Base-by-base conservation (phyloP, 2,888 invertebrate species). In the Fabriciana adippe region DNA sequence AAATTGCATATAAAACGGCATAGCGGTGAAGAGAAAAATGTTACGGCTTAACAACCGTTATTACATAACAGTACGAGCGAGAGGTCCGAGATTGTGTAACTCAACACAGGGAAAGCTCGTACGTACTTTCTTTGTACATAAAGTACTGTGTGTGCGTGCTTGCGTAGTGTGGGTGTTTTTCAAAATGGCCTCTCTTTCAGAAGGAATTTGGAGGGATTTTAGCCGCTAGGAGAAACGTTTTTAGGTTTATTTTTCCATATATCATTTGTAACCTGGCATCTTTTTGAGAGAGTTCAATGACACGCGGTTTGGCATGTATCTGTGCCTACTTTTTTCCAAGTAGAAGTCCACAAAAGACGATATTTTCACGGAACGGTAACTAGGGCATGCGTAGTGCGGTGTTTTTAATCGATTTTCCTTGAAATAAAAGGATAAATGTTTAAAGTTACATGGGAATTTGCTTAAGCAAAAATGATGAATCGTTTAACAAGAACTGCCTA, bases 11-110 rank as follows among this genome's bases (percentile, higher is more conserved):
- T 81, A 51, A 16, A 75, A 80, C 80, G 78, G 75, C 76, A 76
- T 87, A 88, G 86, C 86, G 85, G 87, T 86, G 81, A 75, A 82
- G 77, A 86, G 86, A 90, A 90, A 91, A 91, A 91, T 89, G 89
- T 88, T 90, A 90, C 87, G 81, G 84, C 85, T 26, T 84, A 90
- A 90, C 88, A 86, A 89, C 92, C 90, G 91, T 92, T 92, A 92
- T 92, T 91, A 86, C 87, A 90, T 92, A 92, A 92, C 91, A 89
- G 90, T 87, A 78, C 71, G 85, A 90, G 79, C 82, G 86, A 85
- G 90, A 90, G 74, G 75, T 75, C 79, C 78, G 75, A 80, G 79
- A 85, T 92, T 92, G 91, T 92, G 89, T 91, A 91, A 90, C 83
- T 74, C 81, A 85, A 89, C 89, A 92, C 92, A 92, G 89, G 81